Conservation (phyloP, 1,140 invertebrate genomes). For the Cecropterus lyciades region DNA sequence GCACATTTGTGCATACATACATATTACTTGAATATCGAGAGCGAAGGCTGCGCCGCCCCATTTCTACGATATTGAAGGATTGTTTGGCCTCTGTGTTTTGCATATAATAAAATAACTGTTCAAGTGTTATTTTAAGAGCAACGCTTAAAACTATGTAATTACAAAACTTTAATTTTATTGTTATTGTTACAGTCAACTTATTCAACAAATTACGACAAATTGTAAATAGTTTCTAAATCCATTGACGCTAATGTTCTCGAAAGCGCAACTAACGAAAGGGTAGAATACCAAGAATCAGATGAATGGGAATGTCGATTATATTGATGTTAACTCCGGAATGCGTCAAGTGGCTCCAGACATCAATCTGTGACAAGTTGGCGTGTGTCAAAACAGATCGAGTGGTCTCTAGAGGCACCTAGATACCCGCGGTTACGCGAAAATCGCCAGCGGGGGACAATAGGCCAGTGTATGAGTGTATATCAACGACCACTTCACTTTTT, state of each 20-base stretch:
- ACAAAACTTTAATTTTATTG: too few relatives aligned
- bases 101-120: too few relatives aligned
- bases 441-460: slow-evolving; percentile 51
- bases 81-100: too few relatives aligned
- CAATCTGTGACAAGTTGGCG: slow-evolving; percentile 53
- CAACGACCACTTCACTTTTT: slow-evolving; percentile 35
- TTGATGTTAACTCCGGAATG: slow-evolving; percentile 39
- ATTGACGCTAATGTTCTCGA: neutral
- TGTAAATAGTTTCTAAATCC: neutral
- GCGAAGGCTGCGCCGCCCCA: too few relatives aligned
- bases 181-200: too few relatives aligned
- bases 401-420: slow-evolving; percentile 61
- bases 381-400: slow-evolving; percentile 82
- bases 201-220: neutral
- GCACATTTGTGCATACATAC: too few relatives aligned
- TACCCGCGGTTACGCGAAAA: slow-evolving; percentile 51
- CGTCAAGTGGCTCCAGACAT: slow-evolving; percentile 51
- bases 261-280: slow-evolving; percentile 18
- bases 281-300: slow-evolving; percentile 22
- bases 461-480: slow-evolving; percentile 20
- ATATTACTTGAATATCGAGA: too few relatives aligned
- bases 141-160: too few relatives aligned
- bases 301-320: slow-evolving; percentile 32
- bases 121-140: too few relatives aligned
- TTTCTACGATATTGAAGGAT: too few relatives aligned